phyloP scores from a whole-genome alignment of 2,888 invertebrate genomes.

The Melipona beecheii region DNA sequence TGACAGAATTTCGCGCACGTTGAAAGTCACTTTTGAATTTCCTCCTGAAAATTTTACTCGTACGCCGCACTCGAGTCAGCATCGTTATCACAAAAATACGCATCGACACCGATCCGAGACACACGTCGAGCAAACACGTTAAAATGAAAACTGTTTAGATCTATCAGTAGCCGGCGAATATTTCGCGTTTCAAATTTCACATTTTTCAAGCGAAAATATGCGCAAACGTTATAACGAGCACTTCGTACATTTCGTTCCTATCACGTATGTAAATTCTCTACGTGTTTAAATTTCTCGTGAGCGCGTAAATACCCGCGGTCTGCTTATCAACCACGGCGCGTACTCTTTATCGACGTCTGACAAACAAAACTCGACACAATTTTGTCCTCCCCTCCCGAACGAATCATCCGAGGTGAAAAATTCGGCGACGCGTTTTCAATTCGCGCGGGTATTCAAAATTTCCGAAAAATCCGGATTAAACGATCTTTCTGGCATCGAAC shows the following conservation, averaged over 20 bases:
- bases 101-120: no score
- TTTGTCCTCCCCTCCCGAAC: not conserved
- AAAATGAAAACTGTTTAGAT: not conserved
- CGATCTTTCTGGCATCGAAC: not conserved
- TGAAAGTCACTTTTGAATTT: not conserved
- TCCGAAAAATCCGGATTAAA: not conserved
- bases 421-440: not conserved
- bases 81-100: constrained; percentile 1
- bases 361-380: not conserved
- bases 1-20: not conserved
- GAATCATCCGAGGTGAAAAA: not conserved
- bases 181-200: not conserved
- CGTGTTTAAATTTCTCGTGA: no score
- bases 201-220: not conserved
- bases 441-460: not conserved
- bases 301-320: not conserved
- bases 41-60: not conserved
- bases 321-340: not conserved
- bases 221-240: not conserved
- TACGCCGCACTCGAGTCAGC: not conserved
- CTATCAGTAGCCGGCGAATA: not conserved
- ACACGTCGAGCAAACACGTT: not conserved
- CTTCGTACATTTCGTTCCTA: no score
- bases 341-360: not conserved
- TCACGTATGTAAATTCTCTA: no score